Conservation (phyloP, 2,797 vertebrate genomes). For the Arvicola amphibius region DNA sequence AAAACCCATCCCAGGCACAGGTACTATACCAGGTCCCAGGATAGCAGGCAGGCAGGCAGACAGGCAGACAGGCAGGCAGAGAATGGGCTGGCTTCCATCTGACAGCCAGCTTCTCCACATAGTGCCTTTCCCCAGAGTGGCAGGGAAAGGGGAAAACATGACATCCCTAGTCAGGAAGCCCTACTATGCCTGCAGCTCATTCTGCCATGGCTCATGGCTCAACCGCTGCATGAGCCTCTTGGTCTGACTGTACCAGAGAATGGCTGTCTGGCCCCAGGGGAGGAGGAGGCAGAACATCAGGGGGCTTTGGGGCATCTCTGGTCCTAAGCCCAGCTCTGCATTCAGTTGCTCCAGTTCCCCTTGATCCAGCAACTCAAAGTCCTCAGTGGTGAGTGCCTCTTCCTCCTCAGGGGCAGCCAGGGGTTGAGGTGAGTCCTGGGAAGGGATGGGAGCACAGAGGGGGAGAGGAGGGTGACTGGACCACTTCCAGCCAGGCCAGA, state of each 20-base stretch:
- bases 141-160: conserved; percentile 28
- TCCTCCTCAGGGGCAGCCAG: conserved; percentile 84
- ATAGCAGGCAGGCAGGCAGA: conserved; percentile 47
- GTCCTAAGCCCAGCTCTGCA: conserved; percentile 90
- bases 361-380: conserved; percentile 99
- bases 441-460: conserved; percentile 85
- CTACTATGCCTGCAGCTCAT: conserved; percentile 67
- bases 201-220: conserved; percentile 74
- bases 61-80: conserved; percentile 43
- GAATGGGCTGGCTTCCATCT: not conserved
- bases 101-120: conserved; percentile 9
- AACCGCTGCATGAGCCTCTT: conserved; percentile 77
- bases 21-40: conserved; percentile 1
- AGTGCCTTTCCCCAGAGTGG: not conserved
- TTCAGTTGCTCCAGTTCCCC: conserved; percentile 97
- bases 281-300: conserved; percentile 10
- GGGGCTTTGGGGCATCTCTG: conserved; percentile 75
- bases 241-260: conserved; percentile 84
- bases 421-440: conserved; percentile 86
- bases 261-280: conserved; percentile 65
- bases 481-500: conserved; percentile 90
- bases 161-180: conserved; percentile 62
- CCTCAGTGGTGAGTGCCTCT: conserved; percentile 91
- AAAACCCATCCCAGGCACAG: conserved; percentile 70
- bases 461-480: conserved; percentile 87